Percentiles rank a stretch among this genome's conserved stretches.
Conservation (phyloP, 2,797 vertebrate species). For the Nannoperca australis region DNA sequence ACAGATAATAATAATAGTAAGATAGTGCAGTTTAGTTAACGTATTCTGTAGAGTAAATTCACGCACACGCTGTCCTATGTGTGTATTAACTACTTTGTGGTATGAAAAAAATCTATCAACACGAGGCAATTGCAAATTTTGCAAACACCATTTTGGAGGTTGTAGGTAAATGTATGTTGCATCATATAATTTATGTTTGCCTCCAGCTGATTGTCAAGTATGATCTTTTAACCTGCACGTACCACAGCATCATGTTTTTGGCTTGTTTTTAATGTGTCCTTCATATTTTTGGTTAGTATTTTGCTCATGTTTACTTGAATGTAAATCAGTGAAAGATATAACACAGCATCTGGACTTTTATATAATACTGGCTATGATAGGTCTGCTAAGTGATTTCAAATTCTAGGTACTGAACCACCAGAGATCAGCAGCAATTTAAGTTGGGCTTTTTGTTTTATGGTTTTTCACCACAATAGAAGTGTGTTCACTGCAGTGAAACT, state of each 20-base stretch:
- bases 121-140: background rate
- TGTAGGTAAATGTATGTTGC: background rate
- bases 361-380: conserved; percentile 24
- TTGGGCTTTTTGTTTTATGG: conserved; percentile 62
- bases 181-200: too few species aligned
- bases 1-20: background rate
- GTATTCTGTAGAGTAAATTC: background rate
- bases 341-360: conserved; percentile 38
- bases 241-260: background rate
- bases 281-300: conserved; percentile 1
- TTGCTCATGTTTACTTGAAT: conserved; percentile 12
- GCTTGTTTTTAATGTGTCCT: conserved; percentile 5
- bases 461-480: conserved; percentile 47
- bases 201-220: background rate
- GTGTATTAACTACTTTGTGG: background rate
- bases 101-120: background rate
- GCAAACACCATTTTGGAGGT: background rate
- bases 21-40: background rate
- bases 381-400: conserved; percentile 51
- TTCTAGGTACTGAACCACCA: conserved; percentile 37
- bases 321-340: conserved; percentile 16
- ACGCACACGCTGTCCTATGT: background rate
- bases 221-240: background rate
- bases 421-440: conserved; percentile 54
- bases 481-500: conserved; percentile 62